These are phyloP conservation scores for Cyphomyrus discorhynchus DNA, from an alignment of 2,113 vertebrate genomes.

Conservation along the genomic window DNA sequence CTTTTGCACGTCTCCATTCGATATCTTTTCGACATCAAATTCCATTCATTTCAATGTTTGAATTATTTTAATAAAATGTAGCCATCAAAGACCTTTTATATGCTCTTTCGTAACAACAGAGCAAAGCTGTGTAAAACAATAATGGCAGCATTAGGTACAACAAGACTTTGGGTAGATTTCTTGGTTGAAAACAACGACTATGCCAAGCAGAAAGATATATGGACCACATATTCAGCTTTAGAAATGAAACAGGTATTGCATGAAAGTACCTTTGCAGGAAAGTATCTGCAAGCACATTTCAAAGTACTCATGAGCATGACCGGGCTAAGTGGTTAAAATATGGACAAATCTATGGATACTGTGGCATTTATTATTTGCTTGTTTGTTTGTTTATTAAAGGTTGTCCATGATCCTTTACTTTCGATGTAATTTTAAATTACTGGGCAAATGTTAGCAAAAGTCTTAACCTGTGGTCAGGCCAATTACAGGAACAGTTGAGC, in stretches of 20 bases:
- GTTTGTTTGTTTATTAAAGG: not conserved
- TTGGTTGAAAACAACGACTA: not conserved
- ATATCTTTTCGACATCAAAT: not conserved
- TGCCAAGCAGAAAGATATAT: not conserved
- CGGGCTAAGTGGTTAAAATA: not conserved
- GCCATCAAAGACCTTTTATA: not conserved
- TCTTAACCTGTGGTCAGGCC: not conserved
- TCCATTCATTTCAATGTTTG: slow-evolving; percentile 2
- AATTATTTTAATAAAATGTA: not conserved
- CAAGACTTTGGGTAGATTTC: not conserved
- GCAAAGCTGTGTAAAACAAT: not conserved
- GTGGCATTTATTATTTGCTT: not conserved
- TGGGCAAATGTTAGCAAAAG: not conserved
- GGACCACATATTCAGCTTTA: not conserved
- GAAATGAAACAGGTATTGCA: not conserved
- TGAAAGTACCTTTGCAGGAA: not conserved
- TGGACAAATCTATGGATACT: not conserved
- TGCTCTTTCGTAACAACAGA: not conserved
- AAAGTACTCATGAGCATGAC: not conserved
- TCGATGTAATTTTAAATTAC: not conserved
- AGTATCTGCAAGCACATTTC: not conserved
- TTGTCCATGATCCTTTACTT: not conserved
- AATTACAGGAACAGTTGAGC: not conserved
- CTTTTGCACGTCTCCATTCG: no score
- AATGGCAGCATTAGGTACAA: not conserved